A percentile compares a stretch with the other conserved stretches of the same genome.
phyloP scores from a whole-genome alignment of 2,113 vertebrate species.

The Paralichthys olivaceus region DNA sequence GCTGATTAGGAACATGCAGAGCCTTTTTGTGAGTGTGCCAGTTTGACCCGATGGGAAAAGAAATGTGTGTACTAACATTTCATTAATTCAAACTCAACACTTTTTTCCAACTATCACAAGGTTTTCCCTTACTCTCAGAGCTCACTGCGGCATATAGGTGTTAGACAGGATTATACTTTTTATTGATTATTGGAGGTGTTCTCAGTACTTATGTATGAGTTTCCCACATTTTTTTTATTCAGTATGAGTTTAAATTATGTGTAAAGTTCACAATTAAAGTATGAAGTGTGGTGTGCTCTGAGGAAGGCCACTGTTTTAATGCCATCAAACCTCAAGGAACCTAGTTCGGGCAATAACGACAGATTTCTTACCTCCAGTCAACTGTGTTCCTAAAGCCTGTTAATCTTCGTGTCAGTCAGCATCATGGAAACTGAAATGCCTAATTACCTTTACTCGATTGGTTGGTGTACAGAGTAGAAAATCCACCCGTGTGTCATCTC shows the following conservation, averaged over 20 bases:
- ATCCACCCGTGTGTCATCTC: slow-evolving; percentile 63
- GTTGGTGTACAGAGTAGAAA: slow-evolving; percentile 67
- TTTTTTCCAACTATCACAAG: not conserved
- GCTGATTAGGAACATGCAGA: slow-evolving; percentile 75
- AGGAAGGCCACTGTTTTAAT: slow-evolving; percentile 6
- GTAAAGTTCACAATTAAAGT: not conserved
- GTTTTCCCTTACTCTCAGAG: slow-evolving; percentile 10
- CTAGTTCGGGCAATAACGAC: slow-evolving; percentile 32
- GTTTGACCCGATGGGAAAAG: slow-evolving; percentile 41
- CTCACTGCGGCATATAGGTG: slow-evolving; percentile 16
- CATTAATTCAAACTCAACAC: slow-evolving; percentile 26
- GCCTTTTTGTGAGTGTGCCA: slow-evolving; percentile 42
- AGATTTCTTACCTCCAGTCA: slow-evolving; percentile 71
- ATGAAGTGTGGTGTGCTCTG: not conserved
- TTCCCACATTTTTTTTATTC: slow-evolving; percentile 11
- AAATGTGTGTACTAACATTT: slow-evolving; percentile 34
- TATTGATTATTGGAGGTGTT: slow-evolving; percentile 35
- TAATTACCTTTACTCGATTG: slow-evolving; percentile 78
- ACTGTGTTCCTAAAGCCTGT: slow-evolving; percentile 72
- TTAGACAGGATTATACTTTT: slow-evolving; percentile 42
- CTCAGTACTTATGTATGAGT: slow-evolving; percentile 12
- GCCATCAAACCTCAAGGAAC: slow-evolving; percentile 16
- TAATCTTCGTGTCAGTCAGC: slow-evolving; percentile 81
- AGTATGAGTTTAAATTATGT: not conserved
- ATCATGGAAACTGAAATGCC: slow-evolving; percentile 68